Evolutionary conservation across 2,888 invertebrate species (phyloP), one percentile per base, ranked within the genome.

Genomic region (Mesorhabditis belari): DNA sequence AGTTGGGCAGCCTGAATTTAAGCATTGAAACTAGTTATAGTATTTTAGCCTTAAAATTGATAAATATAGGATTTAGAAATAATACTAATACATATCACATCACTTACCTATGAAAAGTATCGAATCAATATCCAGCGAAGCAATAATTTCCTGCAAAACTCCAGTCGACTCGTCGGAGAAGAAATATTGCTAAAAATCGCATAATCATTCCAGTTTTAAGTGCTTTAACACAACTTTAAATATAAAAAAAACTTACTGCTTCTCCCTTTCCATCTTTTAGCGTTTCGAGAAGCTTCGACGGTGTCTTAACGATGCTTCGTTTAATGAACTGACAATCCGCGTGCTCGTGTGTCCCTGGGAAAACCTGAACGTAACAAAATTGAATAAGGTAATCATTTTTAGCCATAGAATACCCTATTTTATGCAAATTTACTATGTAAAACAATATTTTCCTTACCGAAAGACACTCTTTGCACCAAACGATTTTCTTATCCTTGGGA

Each of bases 41-140:
- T n/a, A n/a, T n/a, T n/a, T n/a, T n/a, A n/a, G n/a, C n/a, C n/a
- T n/a, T n/a, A n/a, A n/a, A n/a, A n/a, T n/a, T n/a, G n/a, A n/a
- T n/a, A n/a, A n/a, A n/a, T n/a, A n/a, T n/a, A n/a, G n/a, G n/a
- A 19, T 6, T 17, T 19, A 23, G 23, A n/a, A 57, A 12, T 24
- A 12, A 5, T 52, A 60, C 63, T 24, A 67, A 67, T 24, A 70
- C 17, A n/a, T 21, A 24, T 63, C 66, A 52, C 74, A 66, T 3
- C 76, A 75, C 17, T 74, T 65, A 27, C 75, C 77, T 12, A 77
- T 62, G 58, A 75, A 75, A 25, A 77, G 53, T n/a, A 77, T 65
- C n/a, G 71, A 71, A 53, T 77, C 76, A 4, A 69, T 63, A 29
- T 63, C 55, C 5, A 69, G 61, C 24, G 60, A 55, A 17, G 66